Percentiles rank a stretch among this genome's conserved stretches.
Conservation (phyloP, 2,888 invertebrate species). For the Bellardia pandia region DNA sequence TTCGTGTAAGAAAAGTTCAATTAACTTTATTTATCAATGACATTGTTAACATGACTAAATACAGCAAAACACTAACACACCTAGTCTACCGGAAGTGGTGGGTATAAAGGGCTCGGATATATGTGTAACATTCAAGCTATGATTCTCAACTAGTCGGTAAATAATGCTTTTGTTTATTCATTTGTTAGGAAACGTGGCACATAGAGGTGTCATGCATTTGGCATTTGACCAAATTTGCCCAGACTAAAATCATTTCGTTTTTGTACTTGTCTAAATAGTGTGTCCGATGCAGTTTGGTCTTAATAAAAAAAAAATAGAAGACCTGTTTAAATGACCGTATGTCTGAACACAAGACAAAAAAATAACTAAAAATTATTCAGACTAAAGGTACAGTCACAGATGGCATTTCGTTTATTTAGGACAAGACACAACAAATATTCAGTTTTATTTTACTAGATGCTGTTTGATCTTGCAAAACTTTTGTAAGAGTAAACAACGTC, state of each 20-base stretch:
- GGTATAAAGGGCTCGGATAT: background rate
- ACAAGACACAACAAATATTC: too few relatives aligned
- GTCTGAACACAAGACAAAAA: background rate
- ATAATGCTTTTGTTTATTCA: background rate
- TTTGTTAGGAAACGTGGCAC: background rate
- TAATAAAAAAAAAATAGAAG: background rate
- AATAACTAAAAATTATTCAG: background rate
- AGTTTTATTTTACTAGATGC: too few relatives aligned
- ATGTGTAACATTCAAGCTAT: background rate
- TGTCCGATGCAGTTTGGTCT: background rate
- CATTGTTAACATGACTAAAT: background rate
- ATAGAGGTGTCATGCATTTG: background rate
- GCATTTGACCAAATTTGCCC: constrained; percentile 13
- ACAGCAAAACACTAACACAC: background rate
- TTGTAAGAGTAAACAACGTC: too few relatives aligned
- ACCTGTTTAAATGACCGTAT: background rate
- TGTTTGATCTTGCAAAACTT: too few relatives aligned
- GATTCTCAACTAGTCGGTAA: background rate
- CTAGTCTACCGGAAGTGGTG: constrained; percentile 8
- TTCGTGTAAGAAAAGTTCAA: constrained; percentile 17
- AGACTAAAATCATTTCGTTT: background rate
- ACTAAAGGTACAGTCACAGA: too few relatives aligned
- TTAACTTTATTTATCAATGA: constrained; percentile 23
- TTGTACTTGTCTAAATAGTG: background rate
- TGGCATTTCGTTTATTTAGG: too few relatives aligned